phyloP scores from a whole-genome alignment of 2,113 vertebrate species.

The Protobothrops flavoviridis region DNA sequence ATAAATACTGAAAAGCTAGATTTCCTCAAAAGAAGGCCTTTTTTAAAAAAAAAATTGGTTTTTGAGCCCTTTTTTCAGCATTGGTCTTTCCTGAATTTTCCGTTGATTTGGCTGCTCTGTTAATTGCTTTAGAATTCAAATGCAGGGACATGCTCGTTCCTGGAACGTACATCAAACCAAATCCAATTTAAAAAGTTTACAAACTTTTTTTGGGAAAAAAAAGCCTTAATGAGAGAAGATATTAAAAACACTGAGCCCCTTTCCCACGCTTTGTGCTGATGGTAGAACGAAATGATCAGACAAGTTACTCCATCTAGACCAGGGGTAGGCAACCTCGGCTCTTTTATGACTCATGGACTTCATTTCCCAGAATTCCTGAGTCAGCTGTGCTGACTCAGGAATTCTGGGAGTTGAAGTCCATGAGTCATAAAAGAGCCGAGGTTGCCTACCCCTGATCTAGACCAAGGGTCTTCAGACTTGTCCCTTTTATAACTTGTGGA shows the following conservation, averaged over 20 bases:
- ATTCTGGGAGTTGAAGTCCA: too few species aligned
- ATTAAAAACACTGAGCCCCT: not conserved
- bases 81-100: not conserved
- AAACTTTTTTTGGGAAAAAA: not conserved
- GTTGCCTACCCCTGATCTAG: too few species aligned
- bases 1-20: slow-evolving; percentile 40
- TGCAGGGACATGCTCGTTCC: not conserved
- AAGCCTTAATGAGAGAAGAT: not conserved
- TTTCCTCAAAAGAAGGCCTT: slow-evolving; percentile 32
- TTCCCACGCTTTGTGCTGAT: not conserved
- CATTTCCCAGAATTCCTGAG: too few species aligned
- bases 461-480: too few species aligned
- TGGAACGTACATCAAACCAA: slow-evolving; percentile 1
- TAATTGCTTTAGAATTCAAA: not conserved
- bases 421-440: too few species aligned
- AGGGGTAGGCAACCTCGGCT: too few species aligned
- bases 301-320: not conserved
- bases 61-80: not conserved
- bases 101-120: not conserved
- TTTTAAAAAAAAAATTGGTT: not conserved
- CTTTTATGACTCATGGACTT: too few species aligned
- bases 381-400: too few species aligned
- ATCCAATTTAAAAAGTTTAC: rapidly evolving
- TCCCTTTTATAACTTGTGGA: too few species aligned
- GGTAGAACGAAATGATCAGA: not conserved